These are phyloP conservation scores for Melanotus villosus DNA, from an alignment of 2,888 invertebrate species.

Conservation along the genomic window DNA sequence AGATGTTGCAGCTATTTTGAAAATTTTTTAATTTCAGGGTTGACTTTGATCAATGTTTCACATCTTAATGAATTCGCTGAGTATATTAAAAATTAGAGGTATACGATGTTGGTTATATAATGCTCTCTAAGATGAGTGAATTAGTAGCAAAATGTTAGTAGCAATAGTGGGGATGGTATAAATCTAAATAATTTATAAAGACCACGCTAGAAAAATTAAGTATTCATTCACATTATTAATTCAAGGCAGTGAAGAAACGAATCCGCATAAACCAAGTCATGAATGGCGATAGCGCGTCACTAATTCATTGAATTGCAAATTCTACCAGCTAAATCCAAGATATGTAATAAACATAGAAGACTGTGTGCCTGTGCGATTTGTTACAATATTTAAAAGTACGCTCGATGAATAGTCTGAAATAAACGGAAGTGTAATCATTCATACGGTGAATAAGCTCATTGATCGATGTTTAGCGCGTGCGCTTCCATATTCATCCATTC, in stretches of 20 bases:
- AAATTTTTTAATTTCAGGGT: too few species aligned
- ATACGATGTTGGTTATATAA: too few species aligned
- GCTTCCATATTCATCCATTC: slow-evolving; percentile 49
- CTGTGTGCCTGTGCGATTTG: not conserved
- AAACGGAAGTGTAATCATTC: slow-evolving; percentile 22
- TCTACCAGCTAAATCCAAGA: slow-evolving; percentile 37
- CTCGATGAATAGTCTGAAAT: slow-evolving; percentile 8
- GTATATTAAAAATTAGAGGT: too few species aligned
- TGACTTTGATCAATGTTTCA: too few species aligned
- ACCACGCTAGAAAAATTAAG: slow-evolving; percentile 24
- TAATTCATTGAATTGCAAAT: slow-evolving; percentile 53
- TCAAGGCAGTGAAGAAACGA: slow-evolving; percentile 33
- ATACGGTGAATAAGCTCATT: slow-evolving; percentile 47
- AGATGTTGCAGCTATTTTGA: too few species aligned
- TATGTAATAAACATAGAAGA: not conserved
- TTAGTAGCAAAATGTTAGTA: not conserved
- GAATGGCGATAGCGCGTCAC: slow-evolving; percentile 47
- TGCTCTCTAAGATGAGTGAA: too few species aligned
- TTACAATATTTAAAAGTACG: slow-evolving; percentile 12
- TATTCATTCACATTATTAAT: slow-evolving; percentile 34
- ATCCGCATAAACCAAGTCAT: slow-evolving; percentile 25
- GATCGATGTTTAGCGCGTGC: slow-evolving; percentile 51
- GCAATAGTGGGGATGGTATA: not conserved
- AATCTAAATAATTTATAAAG: slow-evolving; percentile 20
- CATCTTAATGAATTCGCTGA: too few species aligned